These are phyloP conservation scores for Sabellastarte sp. DNA, from an alignment of 2,888 invertebrate species.

Conservation along the genomic window DNA sequence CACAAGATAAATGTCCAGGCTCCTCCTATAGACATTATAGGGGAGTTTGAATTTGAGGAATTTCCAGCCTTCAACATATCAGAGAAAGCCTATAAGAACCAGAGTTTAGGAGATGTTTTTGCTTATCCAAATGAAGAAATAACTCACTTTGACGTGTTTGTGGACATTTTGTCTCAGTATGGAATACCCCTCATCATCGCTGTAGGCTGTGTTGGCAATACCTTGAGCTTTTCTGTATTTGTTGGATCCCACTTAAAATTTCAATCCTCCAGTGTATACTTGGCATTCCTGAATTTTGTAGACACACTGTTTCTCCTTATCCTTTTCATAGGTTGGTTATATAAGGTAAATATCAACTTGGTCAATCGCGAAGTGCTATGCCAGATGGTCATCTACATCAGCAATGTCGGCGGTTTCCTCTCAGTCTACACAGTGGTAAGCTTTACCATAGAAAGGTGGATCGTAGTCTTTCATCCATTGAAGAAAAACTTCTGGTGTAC, in stretches of 20 bases:
- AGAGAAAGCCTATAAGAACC: not conserved
- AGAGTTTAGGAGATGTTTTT: not conserved
- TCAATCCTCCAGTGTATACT: slow-evolving; percentile 18
- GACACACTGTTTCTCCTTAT: slow-evolving; percentile 17
- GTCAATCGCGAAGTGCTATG: slow-evolving; percentile 14
- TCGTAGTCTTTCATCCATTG: slow-evolving; percentile 18
- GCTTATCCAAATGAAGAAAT: too few species aligned
- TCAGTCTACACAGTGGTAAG: slow-evolving; percentile 19
- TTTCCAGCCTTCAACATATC: not conserved
- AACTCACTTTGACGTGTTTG: not conserved
- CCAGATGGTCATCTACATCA: slow-evolving; percentile 15
- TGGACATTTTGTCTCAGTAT: slow-evolving; percentile 7
- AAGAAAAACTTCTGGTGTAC: slow-evolving; percentile 12
- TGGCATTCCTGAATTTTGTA: slow-evolving; percentile 20
- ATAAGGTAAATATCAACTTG: slow-evolving; percentile 10
- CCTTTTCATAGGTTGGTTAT: slow-evolving; percentile 15
- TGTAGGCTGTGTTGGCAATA: slow-evolving; percentile 15
- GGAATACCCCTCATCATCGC: slow-evolving; percentile 12
- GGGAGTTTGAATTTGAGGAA: not conserved
- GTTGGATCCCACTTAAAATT: slow-evolving; percentile 7
- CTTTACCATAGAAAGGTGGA: slow-evolving; percentile 18
- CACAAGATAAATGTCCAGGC: not conserved
- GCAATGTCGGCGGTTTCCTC: slow-evolving; percentile 15
- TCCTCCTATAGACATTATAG: not conserved
- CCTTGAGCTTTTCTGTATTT: slow-evolving; percentile 16